phyloP scores from a whole-genome alignment of 2,797 vertebrate genomes.

The Neosilurus mollespiculum region DNA sequence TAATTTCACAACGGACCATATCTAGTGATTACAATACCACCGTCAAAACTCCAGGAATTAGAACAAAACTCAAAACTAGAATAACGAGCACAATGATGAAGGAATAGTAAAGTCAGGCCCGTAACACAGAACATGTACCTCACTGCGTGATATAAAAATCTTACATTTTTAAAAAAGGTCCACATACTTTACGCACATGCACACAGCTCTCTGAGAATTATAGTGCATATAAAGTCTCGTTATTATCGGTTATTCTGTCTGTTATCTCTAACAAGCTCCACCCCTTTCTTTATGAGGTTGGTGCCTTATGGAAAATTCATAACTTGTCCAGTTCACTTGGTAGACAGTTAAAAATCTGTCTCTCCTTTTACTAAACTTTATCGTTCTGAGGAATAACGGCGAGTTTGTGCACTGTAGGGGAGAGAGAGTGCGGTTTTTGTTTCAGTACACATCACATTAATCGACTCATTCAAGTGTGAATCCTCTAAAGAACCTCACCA shows the following conservation, averaged over 20 bases:
- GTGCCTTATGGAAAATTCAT: background rate
- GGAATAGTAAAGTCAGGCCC: too few relatives aligned
- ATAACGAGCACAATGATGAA: too few relatives aligned
- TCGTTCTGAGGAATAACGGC: background rate
- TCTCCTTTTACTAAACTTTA: background rate
- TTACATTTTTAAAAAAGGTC: too few relatives aligned
- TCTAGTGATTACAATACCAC: too few relatives aligned
- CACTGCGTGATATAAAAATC: too few relatives aligned
- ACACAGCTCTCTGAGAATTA: too few relatives aligned
- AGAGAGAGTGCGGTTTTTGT: background rate
- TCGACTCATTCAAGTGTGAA: background rate
- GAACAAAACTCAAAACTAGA: too few relatives aligned
- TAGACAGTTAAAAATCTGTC: background rate
- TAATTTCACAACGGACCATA: too few relatives aligned
- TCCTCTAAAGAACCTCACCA: constrained; percentile 10
- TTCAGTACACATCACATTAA: constrained; percentile 6
- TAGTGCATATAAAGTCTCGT: too few relatives aligned
- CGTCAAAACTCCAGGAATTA: too few relatives aligned
- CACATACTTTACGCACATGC: too few relatives aligned
- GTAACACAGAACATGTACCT: too few relatives aligned
- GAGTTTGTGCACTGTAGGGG: background rate
- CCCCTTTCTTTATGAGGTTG: background rate
- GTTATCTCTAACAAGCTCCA: background rate
- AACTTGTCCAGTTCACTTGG: background rate
- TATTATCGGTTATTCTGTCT: background rate